Evolutionary conservation across 2,888 invertebrate species (phyloP).

Genomic region (Globia sparganii): DNA sequence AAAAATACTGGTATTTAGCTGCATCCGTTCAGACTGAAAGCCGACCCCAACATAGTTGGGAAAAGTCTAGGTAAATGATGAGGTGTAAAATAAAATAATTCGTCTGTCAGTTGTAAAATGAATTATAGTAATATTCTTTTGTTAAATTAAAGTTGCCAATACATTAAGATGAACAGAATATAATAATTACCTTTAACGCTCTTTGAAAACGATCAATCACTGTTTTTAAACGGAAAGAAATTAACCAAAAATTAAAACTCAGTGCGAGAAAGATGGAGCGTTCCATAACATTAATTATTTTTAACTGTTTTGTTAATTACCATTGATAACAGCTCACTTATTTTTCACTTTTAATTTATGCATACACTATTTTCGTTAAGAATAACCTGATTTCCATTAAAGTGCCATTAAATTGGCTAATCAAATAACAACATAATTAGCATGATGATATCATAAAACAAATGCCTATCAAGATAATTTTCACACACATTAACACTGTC

Average conservation of each 20-base stretch:
- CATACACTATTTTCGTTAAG: not conserved
- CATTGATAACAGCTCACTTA: conserved; percentile 32
- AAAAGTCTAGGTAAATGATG: too few relatives aligned
- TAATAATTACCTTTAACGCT: conserved; percentile 24
- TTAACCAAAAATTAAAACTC: conserved; percentile 31
- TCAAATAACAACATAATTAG: conserved; percentile 15
- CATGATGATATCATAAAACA: conserved; percentile 3
- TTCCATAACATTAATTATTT: conserved; percentile 38
- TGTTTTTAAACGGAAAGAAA: conserved; percentile 37
- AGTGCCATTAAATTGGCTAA: not conserved
- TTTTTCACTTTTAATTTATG: conserved; percentile 28
- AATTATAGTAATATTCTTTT: conserved; percentile 12
- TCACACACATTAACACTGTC: not conserved
- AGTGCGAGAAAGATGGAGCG: conserved; percentile 19
- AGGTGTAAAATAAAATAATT: not conserved
- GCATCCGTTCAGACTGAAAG: too few relatives aligned
- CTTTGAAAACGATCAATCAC: conserved; percentile 49
- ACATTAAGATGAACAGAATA: conserved; percentile 8
- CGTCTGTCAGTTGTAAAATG: not conserved
- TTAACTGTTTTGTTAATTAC: conserved; percentile 47
- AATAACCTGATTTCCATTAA: conserved; percentile 21
- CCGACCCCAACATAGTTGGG: too few relatives aligned
- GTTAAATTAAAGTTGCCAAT: conserved; percentile 32
- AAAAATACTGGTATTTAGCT: too few relatives aligned
- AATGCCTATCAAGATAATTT: conserved; percentile 2